These are phyloP conservation scores for Aspidapion aeneum DNA, from an alignment of 2,888 invertebrate genomes.

Conservation along the genomic window DNA sequence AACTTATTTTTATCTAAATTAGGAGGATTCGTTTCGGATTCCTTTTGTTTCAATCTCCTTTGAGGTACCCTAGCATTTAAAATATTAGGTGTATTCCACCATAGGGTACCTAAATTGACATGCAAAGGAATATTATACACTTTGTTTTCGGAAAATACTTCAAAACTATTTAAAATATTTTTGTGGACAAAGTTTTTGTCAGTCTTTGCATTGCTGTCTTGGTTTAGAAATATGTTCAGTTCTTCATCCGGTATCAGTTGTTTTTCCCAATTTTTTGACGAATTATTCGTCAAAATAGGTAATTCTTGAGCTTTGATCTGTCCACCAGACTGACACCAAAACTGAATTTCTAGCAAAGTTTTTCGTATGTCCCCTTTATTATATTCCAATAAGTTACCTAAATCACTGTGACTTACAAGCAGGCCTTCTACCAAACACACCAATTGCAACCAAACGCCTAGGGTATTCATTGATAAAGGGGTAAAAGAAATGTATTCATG, in stretches of 20 bases:
- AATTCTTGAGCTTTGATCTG: constrained; percentile 19
- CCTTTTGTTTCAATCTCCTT: not conserved
- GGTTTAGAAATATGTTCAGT: not conserved
- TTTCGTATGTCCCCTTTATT: constrained; percentile 69
- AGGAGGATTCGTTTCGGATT: not conserved
- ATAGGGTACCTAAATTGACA: constrained; percentile 32
- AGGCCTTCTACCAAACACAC: constrained; percentile 64
- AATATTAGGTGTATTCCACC: constrained; percentile 36
- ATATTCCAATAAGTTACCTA: constrained; percentile 55
- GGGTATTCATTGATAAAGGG: constrained; percentile 50
- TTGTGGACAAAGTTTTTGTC: constrained; percentile 26
- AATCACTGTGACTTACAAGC: constrained; percentile 51
- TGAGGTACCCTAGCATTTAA: constrained; percentile 20
- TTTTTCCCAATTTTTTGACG: constrained; percentile 13
- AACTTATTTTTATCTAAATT: constrained; percentile 3
- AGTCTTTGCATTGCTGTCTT: constrained; percentile 8
- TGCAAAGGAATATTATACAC: constrained; percentile 30
- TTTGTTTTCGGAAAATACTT: constrained; percentile 26
- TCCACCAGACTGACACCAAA: constrained; percentile 28
- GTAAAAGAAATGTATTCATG: constrained; percentile 51
- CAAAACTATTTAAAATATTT: constrained; percentile 33
- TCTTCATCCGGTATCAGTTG: constrained; percentile 24
- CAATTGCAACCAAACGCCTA: constrained; percentile 64
- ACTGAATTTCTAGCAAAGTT: constrained; percentile 70
- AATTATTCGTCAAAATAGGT: constrained; percentile 18